Base-by-base conservation (phyloP, 1,140 invertebrate genomes). In the Neodiprion fabricii region DNA sequence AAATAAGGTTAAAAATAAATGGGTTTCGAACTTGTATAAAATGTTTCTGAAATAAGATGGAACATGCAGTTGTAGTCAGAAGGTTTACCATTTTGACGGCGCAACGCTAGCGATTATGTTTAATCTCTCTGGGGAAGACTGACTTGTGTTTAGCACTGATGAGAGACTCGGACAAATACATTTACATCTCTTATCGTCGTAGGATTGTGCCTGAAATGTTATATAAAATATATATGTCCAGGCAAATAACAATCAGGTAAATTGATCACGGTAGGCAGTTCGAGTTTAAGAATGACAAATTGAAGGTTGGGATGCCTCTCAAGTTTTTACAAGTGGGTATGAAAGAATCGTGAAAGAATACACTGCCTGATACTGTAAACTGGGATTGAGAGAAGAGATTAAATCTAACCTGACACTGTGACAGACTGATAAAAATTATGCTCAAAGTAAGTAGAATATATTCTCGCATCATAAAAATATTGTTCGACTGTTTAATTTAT, bases 171-270 rank as follows among this genome's bases (percentile, higher is more conserved):
- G 95, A 82, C 96, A 97, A 9, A 96, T 93, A 85, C 96, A 97
- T 87, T 95, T 95, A 82, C 96, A 97, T 84, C 96, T 88, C 80
- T 94, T 95, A 85, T 97, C 95, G 85, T 97, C 95, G 87, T 96
- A 96, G 23, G 91, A 92, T 81, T 94, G 92, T 48, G 89, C 91
- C 92, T 94, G 72, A 78, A 73, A 84, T 83, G 53, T 61, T 12
- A 12, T 12, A 11, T 14, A 7, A 14, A 61, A 17, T 5, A 61
- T 40, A 4, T 40, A 40, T 40, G 28, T 40, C 28, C 5, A 40
- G 28, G 28, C 5, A 40, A 40, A 40, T 5, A 40, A 40, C 5
- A 40, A 40, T 40, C 28, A 40, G 28, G 28, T 40, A 40, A 40
- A 40, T 40, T 40, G 28, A 40, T 40, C 28, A 40, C 28, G 28